phyloP scores from a whole-genome alignment of 2,797 vertebrate species.

The Cyprinella venusta region DNA sequence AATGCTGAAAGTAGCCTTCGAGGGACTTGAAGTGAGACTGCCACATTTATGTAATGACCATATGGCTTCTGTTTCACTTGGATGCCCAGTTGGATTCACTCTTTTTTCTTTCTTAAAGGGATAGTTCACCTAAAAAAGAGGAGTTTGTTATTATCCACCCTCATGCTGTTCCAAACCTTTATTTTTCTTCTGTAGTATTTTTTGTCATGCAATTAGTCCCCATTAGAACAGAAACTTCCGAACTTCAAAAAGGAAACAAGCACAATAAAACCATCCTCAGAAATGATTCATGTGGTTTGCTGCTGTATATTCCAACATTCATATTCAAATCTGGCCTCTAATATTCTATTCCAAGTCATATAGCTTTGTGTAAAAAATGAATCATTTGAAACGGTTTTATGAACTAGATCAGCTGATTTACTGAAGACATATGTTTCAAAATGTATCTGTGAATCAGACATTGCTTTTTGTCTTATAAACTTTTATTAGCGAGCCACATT shows the following conservation, averaged over 20 bases:
- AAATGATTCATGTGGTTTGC: not conserved
- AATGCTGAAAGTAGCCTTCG: conserved; percentile 4
- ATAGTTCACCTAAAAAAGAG: not conserved
- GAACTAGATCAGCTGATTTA: not conserved
- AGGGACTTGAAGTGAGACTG: conserved; percentile 21
- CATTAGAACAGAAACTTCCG: not conserved
- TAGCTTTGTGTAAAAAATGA: not conserved
- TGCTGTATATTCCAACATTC: not conserved
- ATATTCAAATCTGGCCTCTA: no score
- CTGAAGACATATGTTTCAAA: not conserved
- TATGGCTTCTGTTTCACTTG: conserved; percentile 51
- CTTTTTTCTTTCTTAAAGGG: conserved; percentile 30
- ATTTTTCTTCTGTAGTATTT: not conserved
- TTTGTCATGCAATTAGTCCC: not conserved
- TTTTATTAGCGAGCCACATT: not conserved
- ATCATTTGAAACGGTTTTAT: not conserved
- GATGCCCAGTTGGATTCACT: not conserved
- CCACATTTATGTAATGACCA: conserved; percentile 47
- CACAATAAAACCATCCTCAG: not conserved
- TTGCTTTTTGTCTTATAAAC: not conserved
- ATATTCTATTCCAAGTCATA: not conserved
- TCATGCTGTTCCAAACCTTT: not conserved
- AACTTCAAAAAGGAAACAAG: not conserved
- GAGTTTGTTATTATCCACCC: not conserved
- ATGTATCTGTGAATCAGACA: not conserved